Base-by-base conservation (phyloP, 2,888 invertebrate genomes). In the Neoascia interrupta region DNA sequence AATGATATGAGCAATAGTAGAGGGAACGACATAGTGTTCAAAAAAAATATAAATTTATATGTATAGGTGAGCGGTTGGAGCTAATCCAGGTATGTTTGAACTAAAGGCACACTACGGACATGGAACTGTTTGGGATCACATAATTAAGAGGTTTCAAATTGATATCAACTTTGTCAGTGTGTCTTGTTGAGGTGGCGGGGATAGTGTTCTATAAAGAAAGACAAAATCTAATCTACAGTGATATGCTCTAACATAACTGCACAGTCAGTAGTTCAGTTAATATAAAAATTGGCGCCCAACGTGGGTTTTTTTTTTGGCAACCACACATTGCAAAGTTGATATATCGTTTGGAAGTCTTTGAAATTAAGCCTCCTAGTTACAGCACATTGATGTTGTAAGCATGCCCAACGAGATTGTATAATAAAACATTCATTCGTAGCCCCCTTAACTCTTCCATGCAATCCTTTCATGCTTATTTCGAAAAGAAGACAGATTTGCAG, bases 361-460 rank as follows among this genome's bases (percentile, higher is more conserved):
- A 15, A 26, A 58, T 11, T 26, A 70, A 64, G 51, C 70, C 15
- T 53, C 37, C 45, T 53, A 34, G 6, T 56, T 76, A 64, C 63
- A 70, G 58, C 45, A 76, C 64, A 70, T 75, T 31, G 28, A 61
- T 28, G n/a, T 4, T 37, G 21, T 54, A 68, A 54, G 47, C 76
- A 76, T 76, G 76, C 70, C 18, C 31, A 3, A 31, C 31, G 8
- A 31, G 4, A 26, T 8, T 26, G 4, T 26, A 26, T n/a, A n/a
- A n/a, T n/a, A n/a, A 21, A 49, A 61, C 11, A 47, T 56, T 10
- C 45, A 45, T 41, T 61, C 39, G 37, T 39, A 11, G 3, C 3
- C 58, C 53, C 39, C 11, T 41, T 31, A n/a, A 41, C 51, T 60
- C 53, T 41, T 45, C 49, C 69, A 70, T 75, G 69, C 69, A 69